These are phyloP conservation scores for Drosophila affinis DNA, from an alignment of 2,888 invertebrate species.

Conservation along the genomic window DNA sequence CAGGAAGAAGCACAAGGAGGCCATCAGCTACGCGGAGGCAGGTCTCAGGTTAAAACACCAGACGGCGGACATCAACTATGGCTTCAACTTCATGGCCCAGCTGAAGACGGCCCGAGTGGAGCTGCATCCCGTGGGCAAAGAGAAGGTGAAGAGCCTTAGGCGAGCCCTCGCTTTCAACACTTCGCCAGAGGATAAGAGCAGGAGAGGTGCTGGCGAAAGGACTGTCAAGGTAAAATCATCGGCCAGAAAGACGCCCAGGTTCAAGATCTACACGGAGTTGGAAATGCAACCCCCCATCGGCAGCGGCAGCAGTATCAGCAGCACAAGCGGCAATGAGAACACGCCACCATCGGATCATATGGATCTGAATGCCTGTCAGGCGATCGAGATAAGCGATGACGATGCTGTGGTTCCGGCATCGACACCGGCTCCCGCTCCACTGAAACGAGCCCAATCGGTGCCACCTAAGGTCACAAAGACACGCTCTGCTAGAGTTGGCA, in stretches of 20 bases:
- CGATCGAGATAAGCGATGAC: slow-evolving; percentile 47
- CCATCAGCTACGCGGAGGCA: slow-evolving; percentile 51
- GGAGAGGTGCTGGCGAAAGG: not conserved
- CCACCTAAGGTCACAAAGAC: slow-evolving; percentile 11
- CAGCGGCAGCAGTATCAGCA: slow-evolving; percentile 6
- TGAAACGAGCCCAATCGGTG: not conserved
- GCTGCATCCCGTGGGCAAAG: slow-evolving; percentile 24
- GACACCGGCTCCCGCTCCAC: not conserved
- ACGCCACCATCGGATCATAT: slow-evolving; percentile 25
- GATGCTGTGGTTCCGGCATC: slow-evolving; percentile 5
- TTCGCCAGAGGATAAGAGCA: slow-evolving; percentile 49
- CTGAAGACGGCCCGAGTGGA: slow-evolving; percentile 55
- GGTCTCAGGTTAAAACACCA: slow-evolving; percentile 40
- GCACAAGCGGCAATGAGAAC: slow-evolving; percentile 24
- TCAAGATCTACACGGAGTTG: slow-evolving; percentile 56
- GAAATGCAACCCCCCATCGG: slow-evolving; percentile 16
- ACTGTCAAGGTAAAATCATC: slow-evolving; percentile 7
- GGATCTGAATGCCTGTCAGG: slow-evolving; percentile 61
- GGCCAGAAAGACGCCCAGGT: slow-evolving; percentile 27
- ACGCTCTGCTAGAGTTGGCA: not conserved
- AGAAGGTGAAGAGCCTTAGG: slow-evolving; percentile 20
- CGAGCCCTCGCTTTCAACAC: slow-evolving; percentile 67
- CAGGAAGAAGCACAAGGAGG: slow-evolving; percentile 57
- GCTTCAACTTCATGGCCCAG: slow-evolving; percentile 71
- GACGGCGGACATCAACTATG: slow-evolving; percentile 63